Conservation (phyloP, 2,888 invertebrate genomes). For the Andricus curvator region DNA sequence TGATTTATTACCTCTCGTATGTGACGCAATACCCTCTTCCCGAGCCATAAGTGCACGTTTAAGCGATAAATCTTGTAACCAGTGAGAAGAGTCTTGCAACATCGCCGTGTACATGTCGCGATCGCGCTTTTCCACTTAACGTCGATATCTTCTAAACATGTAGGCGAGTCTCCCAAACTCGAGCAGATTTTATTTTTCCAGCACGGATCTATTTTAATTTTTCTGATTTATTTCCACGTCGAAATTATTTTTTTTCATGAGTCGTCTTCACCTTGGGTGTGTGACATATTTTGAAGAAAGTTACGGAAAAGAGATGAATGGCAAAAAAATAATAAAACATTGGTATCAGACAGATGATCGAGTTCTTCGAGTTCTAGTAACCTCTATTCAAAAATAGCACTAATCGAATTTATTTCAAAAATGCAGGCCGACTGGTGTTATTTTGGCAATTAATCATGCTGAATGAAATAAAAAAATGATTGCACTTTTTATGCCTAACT, state of each 20-base stretch:
- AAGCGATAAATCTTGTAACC: constrained; percentile 67
- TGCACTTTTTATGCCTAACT: too few relatives aligned
- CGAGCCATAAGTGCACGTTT: constrained; percentile 66
- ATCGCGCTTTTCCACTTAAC: constrained; percentile 58
- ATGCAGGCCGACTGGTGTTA: not conserved
- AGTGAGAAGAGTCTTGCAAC: constrained; percentile 63
- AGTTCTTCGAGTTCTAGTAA: not conserved
- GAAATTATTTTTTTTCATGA: not conserved
- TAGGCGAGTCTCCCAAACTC: constrained; percentile 29
- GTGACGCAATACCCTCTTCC: constrained; percentile 64
- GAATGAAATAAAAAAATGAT: too few relatives aligned
- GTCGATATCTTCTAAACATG: constrained; percentile 58
- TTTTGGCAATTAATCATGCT: too few relatives aligned
- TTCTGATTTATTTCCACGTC: not conserved
- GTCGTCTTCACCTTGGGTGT: not conserved
- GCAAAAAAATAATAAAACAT: not conserved
- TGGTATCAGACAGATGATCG: not conserved
- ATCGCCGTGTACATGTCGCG: constrained; percentile 52
- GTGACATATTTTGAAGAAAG: not conserved
- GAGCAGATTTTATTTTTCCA: constrained; percentile 15
- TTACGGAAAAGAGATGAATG: not conserved
- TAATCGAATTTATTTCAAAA: not conserved
- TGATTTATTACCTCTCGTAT: constrained; percentile 62
- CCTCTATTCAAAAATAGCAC: not conserved
- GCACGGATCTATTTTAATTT: not conserved